Evolutionary conservation across 2,113 vertebrate genomes (phyloP), one percentile per base, ranked within the genome.

Genomic region (Toxotes chatareus): DNA sequence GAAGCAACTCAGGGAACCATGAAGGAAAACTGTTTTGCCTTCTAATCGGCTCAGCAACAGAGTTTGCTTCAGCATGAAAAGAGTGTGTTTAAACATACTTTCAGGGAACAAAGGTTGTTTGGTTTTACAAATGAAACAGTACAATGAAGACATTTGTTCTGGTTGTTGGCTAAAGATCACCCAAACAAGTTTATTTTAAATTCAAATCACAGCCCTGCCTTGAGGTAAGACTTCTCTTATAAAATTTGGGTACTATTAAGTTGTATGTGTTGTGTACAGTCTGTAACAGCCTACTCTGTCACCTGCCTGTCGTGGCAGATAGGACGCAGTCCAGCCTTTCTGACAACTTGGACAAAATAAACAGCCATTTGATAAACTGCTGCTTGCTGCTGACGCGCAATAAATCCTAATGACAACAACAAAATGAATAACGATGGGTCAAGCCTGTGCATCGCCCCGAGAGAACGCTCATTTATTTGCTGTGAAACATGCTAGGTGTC

Each of bases 11-110:
- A 79, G 57, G 71, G 84, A 89, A 81, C 57, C 84, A 82, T 85
- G 81, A 87, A 89, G 82, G 81, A 85, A 79, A 92, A 82, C 51
- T 6, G 55, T 88, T 80, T 82, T 84, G 73, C 60, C 70, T 85
- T 86, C 69, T 64, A 80, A 84, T 86, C 42, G 23, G 64, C 66
- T 74, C 69, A 32, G 65, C 57, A 69, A 63, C 71, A 74, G 63
- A 68, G 17, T 46, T 73, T 49, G 38, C 59, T 68, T 67, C 23
- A 7, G 47, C 69, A 64, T 60, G 62, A 49, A 34, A 53, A 21
- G 40, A 56, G n/a, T 19, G 23, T 81, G 57, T 53, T 72, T 68
- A 34, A 68, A 38, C 59, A 23, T 80, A 21, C 47, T 71, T 34
- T 76, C 63, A 42, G 66, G 44, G 70, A 82, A 75, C 55, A 69